Percentiles rank a stretch among this genome's conserved stretches.
Conservation (phyloP, 37 sponge, comb jelly and placozoan species). For the Axinella damicornis region DNA sequence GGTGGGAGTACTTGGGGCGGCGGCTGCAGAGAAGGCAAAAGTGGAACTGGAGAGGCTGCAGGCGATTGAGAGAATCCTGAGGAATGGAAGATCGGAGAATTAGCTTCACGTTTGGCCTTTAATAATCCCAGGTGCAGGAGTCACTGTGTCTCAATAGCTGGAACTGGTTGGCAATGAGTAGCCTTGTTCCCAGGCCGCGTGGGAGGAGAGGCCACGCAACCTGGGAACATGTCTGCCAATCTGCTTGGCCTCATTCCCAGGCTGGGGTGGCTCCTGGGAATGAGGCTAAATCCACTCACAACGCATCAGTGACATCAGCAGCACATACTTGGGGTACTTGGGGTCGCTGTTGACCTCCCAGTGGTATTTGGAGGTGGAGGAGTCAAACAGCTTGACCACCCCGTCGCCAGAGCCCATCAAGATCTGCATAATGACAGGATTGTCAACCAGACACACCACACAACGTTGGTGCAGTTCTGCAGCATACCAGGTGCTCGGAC, state of each 20-base stretch:
- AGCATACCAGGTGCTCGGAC: conserved; percentile 48
- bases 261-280: too few species aligned
- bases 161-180: too few species aligned
- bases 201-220: too few species aligned
- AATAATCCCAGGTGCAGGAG: background rate
- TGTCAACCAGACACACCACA: too few species aligned
- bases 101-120: too few species aligned
- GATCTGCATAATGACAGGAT: conserved; percentile 31
- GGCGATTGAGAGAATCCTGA: conserved; percentile 62
- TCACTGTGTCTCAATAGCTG: too few species aligned
- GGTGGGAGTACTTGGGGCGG: background rate
- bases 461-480: too few species aligned
- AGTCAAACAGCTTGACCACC: conserved; percentile 61
- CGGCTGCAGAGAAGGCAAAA: conserved; percentile 70
- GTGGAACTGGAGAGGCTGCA: conserved; percentile 45
- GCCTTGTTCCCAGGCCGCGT: too few species aligned
- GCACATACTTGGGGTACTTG: conserved; percentile 59
- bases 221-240: too few species aligned
- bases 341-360: conserved; percentile 60
- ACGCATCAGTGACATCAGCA: too few species aligned
- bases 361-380: background rate
- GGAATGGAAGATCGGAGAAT: background rate
- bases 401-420: conserved; percentile 60
- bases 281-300: too few species aligned
- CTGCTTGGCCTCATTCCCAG: too few species aligned